Base-by-base conservation (phyloP, 2,113 vertebrate genomes). In the Psittacus erithacus region DNA sequence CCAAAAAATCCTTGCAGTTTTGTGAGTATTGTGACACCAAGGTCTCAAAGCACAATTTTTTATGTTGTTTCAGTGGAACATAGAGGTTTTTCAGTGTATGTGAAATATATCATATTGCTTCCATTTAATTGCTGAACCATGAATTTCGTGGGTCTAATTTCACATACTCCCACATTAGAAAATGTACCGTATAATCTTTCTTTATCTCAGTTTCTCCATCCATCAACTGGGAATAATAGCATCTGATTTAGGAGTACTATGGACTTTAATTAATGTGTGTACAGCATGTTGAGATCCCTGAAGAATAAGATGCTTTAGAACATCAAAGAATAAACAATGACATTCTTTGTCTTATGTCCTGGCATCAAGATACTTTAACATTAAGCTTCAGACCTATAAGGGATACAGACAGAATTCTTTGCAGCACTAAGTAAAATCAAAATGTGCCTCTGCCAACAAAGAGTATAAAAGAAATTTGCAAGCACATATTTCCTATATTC, bases 201-300 rank as follows among this genome's bases (percentile, higher is more conserved):
- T 93, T 86, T 90, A 91, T 96, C 92, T 96, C 92, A 96, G 86
- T 43, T 92, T 95, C 83, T 84, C 93, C 91, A 95, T 96, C 95
- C 96, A 95, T 97, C 96, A 97, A 73, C 95, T 94, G 69, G 80
- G 91, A 95, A 96, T 96, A 97, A 95, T 95, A 95, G 93, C 81
- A 93, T 57, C 86, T 92, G 91, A 96, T 96, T 95, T 88, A 94
- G 83, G 80, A 95, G 88, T 79, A 75, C 83, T 89, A n/a, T 76
- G 75, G 75, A 81, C 52, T 96, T 97, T 96, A 97, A 96, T 97
- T 97, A 97, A 92, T 91, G 25, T 93, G 86, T 88, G 83, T 78
- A 91, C 86, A 89, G 74, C 49, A 73, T 77, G 68, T 83, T 90
- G 85, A 96, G 90, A 95, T 82, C 74, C 57, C 73, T 65, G 69